Percentiles rank a stretch among this genome's conserved stretches.
Evolutionary conservation across 2,113 vertebrate species (phyloP).

Genomic region (Apteryx mantelli): DNA sequence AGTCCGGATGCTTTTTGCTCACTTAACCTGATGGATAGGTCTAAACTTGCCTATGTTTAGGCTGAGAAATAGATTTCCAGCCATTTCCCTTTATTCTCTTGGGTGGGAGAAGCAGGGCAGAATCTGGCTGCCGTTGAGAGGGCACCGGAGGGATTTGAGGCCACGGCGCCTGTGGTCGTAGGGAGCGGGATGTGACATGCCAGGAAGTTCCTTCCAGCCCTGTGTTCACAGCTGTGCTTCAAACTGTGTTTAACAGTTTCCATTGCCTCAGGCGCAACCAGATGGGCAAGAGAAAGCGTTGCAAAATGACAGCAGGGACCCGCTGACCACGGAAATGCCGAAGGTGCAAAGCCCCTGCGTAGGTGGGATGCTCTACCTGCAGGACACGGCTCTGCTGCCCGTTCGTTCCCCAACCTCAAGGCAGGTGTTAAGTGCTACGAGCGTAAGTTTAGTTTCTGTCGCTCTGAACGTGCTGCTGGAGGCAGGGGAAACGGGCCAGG

Average conservation of each 20-base stretch:
- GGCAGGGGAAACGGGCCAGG: not conserved
- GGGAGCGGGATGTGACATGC: not conserved
- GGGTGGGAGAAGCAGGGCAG: not conserved
- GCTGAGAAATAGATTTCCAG: not conserved
- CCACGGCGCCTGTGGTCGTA: not conserved
- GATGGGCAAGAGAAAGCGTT: not conserved
- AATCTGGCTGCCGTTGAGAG: fast-evolving
- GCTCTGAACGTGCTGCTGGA: too few relatives aligned
- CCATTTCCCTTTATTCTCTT: not conserved
- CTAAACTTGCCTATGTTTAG: not conserved
- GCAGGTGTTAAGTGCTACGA: not conserved
- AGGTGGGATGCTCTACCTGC: fast-evolving
- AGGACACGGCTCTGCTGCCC: fast-evolving
- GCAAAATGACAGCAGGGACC: not conserved
- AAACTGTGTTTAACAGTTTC: not conserved
- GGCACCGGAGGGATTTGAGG: not conserved
- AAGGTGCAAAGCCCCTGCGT: not conserved
- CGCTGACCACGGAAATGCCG: not conserved
- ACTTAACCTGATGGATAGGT: too few relatives aligned
- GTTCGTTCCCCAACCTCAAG: not conserved
- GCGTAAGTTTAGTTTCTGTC: too few relatives aligned
- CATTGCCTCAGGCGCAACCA: not conserved
- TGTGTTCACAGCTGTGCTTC: not conserved
- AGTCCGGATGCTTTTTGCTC: not conserved
- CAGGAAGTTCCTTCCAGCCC: not conserved